A percentile compares a stretch with the other conserved stretches of the same genome.
Evolutionary conservation across 2,113 vertebrate species (phyloP).

Genomic region (Hiodon tergisus): DNA sequence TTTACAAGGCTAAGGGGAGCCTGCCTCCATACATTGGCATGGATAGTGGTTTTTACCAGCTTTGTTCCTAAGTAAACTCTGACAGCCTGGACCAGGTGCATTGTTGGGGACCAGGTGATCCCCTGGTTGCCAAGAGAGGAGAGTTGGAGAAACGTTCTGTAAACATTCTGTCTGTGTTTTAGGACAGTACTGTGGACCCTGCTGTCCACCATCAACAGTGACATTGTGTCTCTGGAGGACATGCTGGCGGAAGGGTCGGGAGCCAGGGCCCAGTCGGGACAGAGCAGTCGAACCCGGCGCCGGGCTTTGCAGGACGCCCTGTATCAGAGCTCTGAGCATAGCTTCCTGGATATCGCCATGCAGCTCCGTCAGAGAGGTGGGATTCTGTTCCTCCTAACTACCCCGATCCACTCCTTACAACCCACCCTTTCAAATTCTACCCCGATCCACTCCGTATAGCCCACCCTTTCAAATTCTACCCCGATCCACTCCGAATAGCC

Average conservation of each 20-base stretch:
- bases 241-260: constrained; percentile 68
- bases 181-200: constrained; percentile 74
- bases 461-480: too few species aligned
- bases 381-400: not conserved
- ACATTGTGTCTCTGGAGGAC: constrained; percentile 70
- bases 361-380: constrained; percentile 73
- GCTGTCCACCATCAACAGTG: constrained; percentile 65
- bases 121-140: not conserved
- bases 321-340: constrained; percentile 75
- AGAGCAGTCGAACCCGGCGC: constrained; percentile 41
- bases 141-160: not conserved
- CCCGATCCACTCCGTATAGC: too few species aligned
- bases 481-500: too few species aligned
- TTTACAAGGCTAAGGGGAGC: too few species aligned
- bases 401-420: too few species aligned
- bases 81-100: too few species aligned
- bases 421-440: too few species aligned
- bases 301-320: constrained; percentile 73
- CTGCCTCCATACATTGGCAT: too few species aligned
- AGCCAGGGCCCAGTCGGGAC: constrained; percentile 33
- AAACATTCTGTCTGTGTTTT: not conserved
- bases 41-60: too few species aligned
- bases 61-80: too few species aligned
- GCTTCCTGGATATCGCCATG: constrained; percentile 76
- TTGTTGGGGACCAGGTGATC: too few species aligned